Evolutionary conservation across 1,140 invertebrate species (phyloP).

Genomic region (Apis cerana): DNA sequence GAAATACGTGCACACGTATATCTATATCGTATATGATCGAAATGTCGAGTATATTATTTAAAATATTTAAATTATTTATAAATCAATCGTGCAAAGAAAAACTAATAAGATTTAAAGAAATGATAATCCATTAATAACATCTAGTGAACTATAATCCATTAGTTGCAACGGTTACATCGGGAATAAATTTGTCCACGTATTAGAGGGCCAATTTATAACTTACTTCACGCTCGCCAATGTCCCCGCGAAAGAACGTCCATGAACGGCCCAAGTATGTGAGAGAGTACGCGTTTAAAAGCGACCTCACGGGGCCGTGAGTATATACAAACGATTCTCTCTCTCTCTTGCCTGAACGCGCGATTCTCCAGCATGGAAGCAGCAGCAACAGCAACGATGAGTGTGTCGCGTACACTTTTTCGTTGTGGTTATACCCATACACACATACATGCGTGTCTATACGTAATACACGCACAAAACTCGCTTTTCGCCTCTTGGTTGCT

Average conservation of each 20-base stretch:
- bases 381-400: constrained; percentile 19
- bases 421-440: neutral
- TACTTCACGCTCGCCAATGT: constrained; percentile 21
- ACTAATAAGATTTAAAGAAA: constrained; percentile 1
- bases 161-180: constrained; percentile 19
- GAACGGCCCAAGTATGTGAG: constrained; percentile 16
- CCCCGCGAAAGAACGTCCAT: constrained; percentile 19
- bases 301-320: constrained; percentile 29
- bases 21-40: no score
- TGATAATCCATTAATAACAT: constrained; percentile 30
- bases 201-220: constrained; percentile 46
- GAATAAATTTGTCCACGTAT: constrained; percentile 34
- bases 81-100: constrained; percentile 6
- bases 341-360: neutral
- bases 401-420: constrained; percentile 37
- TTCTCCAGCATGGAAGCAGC: constrained; percentile 19
- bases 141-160: constrained; percentile 44
- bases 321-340: constrained; percentile 50
- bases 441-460: neutral
- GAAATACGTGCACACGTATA: neutral
- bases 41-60: neutral
- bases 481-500: constrained; percentile 16
- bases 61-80: neutral
- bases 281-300: constrained; percentile 29
- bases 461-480: constrained; percentile 33